These are phyloP conservation scores for Mesocentrotus franciscanus DNA, from an alignment of 53 echinoderm and acorn worm species.

Conservation along the genomic window DNA sequence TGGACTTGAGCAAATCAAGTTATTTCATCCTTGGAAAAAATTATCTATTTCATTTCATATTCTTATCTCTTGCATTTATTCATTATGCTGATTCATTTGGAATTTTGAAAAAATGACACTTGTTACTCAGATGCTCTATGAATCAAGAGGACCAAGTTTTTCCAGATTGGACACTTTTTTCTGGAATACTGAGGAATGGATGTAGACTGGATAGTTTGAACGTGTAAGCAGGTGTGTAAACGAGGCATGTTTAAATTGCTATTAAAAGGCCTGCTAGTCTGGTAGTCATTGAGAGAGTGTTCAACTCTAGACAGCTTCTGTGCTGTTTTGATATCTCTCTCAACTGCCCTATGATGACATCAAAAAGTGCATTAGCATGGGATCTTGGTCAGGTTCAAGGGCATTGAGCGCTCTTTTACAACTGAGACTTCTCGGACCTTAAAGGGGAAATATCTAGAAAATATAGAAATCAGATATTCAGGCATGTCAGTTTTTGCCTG, in stretches of 20 bases:
- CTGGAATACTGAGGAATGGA: neutral
- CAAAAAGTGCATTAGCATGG: conserved; percentile 4
- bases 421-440: neutral
- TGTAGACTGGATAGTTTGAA: neutral
- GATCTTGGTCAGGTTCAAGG: conserved; percentile 35
- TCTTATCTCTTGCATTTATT: too few species aligned
- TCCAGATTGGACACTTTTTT: neutral
- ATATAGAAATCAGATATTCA: too few species aligned
- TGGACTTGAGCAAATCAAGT: too few species aligned
- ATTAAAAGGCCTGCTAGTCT: neutral
- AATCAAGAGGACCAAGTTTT: neutral
- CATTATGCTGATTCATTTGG: too few species aligned
- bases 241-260: neutral
- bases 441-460: neutral
- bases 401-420: neutral
- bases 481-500: too few species aligned
- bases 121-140: too few species aligned
- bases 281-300: neutral
- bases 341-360: conserved; percentile 37
- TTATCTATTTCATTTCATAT: too few species aligned
- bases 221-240: neutral
- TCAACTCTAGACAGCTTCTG: conserved; percentile 4
- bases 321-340: conserved; percentile 42
- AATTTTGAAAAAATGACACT: too few species aligned
- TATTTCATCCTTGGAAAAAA: too few species aligned